phyloP scores from a whole-genome alignment of 1,140 invertebrate genomes.

The Metopolophium dirhodum region DNA sequence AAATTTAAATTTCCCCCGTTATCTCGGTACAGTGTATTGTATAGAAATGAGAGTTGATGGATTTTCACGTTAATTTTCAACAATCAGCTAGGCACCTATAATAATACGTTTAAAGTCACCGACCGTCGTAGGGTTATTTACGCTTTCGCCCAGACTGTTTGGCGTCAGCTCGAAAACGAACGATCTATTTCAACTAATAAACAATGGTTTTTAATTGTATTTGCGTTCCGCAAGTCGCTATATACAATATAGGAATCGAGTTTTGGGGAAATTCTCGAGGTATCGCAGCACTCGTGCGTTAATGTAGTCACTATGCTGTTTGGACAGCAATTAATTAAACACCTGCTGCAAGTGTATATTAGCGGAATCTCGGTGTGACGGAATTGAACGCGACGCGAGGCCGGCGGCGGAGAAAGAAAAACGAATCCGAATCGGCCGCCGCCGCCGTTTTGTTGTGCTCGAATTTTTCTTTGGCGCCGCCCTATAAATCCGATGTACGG shows the following conservation, averaged over 20 bases:
- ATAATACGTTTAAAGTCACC: not conserved
- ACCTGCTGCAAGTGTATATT: not conserved
- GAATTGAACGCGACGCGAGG: too few relatives aligned
- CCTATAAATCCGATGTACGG: not conserved
- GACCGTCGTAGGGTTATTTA: not conserved
- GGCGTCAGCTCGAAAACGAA: not conserved
- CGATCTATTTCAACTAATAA: not conserved
- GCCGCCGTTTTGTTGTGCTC: not conserved
- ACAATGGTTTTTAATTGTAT: slow-evolving; percentile 24
- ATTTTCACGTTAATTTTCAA: not conserved
- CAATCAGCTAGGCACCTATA: not conserved
- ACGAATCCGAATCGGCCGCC: too few relatives aligned
- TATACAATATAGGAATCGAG: not conserved
- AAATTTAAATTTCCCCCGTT: not conserved
- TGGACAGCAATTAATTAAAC: slow-evolving; percentile 15
- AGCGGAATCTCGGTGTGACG: not conserved
- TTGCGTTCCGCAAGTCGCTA: not conserved
- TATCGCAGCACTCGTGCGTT: not conserved
- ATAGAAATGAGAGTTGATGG: not conserved
- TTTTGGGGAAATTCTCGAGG: too few relatives aligned
- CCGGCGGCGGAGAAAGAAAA: not conserved
- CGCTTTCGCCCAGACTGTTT: not conserved
- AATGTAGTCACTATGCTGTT: not conserved
- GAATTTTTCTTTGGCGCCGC: not conserved
- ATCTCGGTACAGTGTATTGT: not conserved